Percentiles rank a stretch among this genome's conserved stretches.
Evolutionary conservation across 2,888 invertebrate genomes (phyloP).

Genomic region (Biston betularia): DNA sequence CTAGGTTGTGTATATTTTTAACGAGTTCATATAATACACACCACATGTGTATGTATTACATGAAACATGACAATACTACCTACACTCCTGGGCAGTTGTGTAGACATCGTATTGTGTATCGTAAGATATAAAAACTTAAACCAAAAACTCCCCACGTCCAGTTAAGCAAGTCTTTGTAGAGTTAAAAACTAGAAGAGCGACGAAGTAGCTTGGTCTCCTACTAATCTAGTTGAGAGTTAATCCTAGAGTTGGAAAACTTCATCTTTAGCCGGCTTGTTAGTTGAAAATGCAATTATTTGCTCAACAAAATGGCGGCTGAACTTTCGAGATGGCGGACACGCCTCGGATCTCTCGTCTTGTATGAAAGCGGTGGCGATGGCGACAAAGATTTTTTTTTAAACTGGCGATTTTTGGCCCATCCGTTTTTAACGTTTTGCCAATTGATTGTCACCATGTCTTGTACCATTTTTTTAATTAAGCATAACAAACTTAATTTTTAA

Average conservation of each 20-base stretch:
- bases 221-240: conserved; percentile 29
- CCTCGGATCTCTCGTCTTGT: neutral
- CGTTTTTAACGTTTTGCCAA: too few species aligned
- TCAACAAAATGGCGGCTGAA: conserved; percentile 17
- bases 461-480: too few species aligned
- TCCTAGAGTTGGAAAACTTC: conserved; percentile 23
- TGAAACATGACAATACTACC: too few species aligned
- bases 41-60: too few species aligned
- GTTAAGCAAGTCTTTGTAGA: conserved; percentile 8
- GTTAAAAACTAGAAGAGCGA: conserved; percentile 4
- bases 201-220: conserved; percentile 15
- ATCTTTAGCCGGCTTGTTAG: conserved; percentile 21
- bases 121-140: neutral
- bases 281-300: conserved; percentile 26
- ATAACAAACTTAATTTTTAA: too few species aligned
- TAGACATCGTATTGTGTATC: neutral
- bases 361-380: neutral
- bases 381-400: neutral
- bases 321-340: neutral
- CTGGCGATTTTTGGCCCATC: too few species aligned
- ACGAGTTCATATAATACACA: too few species aligned
- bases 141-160: conserved; percentile 4
- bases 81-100: too few species aligned
- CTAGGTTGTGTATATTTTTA: too few species aligned
- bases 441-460: too few species aligned